phyloP scores from a whole-genome alignment of 2,113 vertebrate genomes.

The Nerophis lumbriciformis region DNA sequence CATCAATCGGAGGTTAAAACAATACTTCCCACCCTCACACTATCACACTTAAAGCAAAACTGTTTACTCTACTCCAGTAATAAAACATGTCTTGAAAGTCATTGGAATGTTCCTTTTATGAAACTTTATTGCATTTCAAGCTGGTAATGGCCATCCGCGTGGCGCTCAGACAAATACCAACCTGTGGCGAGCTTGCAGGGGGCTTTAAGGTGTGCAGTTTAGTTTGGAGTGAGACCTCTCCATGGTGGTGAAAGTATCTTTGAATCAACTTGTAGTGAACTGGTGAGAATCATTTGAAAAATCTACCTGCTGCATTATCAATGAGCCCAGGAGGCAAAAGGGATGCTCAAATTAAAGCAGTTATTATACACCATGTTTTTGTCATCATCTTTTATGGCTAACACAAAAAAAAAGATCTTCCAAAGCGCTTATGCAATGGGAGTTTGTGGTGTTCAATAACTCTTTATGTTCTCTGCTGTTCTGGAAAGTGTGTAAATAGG shows the following conservation, averaged over 20 bases:
- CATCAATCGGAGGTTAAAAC: too few relatives aligned
- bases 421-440: too few relatives aligned
- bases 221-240: conserved; percentile 37
- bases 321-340: conserved; percentile 18
- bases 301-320: conserved; percentile 44
- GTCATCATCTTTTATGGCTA: background rate
- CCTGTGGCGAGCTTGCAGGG: conserved; percentile 28
- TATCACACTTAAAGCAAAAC: too few relatives aligned
- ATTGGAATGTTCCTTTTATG: background rate
- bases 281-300: conserved; percentile 28
- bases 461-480: too few relatives aligned
- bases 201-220: conserved; percentile 33
- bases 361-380: background rate
- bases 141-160: conserved; percentile 15
- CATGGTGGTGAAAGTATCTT: conserved; percentile 31
- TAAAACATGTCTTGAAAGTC: background rate
- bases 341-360: background rate
- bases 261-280: conserved; percentile 34
- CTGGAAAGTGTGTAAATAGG: too few relatives aligned
- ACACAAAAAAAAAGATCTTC: background rate
- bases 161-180: conserved; percentile 19
- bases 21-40: too few relatives aligned
- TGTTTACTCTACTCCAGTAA: background rate
- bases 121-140: conserved; percentile 2
- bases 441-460: too few relatives aligned